Conservation (phyloP, 2,797 vertebrate species). For the Hybognathus amarus region DNA sequence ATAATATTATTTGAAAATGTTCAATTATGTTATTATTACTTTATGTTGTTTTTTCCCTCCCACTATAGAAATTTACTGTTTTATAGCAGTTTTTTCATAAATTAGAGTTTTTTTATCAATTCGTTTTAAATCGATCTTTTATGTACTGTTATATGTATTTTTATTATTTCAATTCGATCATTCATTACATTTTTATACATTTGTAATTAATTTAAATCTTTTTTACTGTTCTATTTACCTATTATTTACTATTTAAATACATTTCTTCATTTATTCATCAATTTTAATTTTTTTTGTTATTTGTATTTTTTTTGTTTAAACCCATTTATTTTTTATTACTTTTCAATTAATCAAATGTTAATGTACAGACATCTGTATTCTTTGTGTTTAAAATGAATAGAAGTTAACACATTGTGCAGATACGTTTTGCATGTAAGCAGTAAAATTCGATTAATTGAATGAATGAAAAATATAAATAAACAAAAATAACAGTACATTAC, state of each 20-base stretch:
- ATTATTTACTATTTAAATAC: neutral
- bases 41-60: neutral
- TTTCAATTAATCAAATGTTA: neutral
- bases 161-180: neutral
- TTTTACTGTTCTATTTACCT: no score
- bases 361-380: neutral
- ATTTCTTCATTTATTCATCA: no score
- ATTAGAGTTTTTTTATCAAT: fast-evolving
- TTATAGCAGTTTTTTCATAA: neutral
- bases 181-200: fast-evolving
- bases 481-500: no score
- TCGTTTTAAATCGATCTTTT: neutral
- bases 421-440: no score
- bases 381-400: neutral
- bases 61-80: fast-evolving
- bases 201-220: no score
- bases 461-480: no score
- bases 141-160: neutral
- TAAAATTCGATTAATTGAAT: no score
- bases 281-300: no score
- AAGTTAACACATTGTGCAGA: no score
- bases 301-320: no score
- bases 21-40: neutral
- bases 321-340: no score
- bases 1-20: neutral